These are phyloP conservation scores for Dysidea cf. avara DNA, from an alignment of 37 sponge, comb jelly and placozoan species.

Conservation along the genomic window DNA sequence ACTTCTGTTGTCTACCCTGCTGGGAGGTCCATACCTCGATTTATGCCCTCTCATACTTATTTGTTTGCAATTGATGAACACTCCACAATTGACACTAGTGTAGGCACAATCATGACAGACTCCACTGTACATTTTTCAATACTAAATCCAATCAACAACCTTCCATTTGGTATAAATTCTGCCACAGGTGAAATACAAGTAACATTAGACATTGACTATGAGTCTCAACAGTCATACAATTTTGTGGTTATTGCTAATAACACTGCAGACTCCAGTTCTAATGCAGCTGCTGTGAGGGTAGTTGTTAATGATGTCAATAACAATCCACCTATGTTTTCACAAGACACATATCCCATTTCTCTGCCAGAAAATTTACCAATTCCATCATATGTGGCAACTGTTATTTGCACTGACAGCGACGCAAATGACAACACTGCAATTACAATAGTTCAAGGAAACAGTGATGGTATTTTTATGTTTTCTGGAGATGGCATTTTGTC, in stretches of 20 bases:
- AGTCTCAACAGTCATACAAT: constrained; percentile 3
- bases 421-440: constrained; percentile 36
- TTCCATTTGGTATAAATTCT: constrained; percentile 52
- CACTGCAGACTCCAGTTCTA: constrained; percentile 32
- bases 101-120: too few species aligned
- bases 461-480: too few species aligned
- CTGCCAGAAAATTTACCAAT: constrained; percentile 33
- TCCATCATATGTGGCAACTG: not conserved
- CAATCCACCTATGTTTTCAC: constrained; percentile 36
- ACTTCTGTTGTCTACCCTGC: too few species aligned
- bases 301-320: constrained; percentile 57
- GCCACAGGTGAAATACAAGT: constrained; percentile 40
- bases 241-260: constrained; percentile 43
- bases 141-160: not conserved
- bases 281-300: constrained; percentile 37
- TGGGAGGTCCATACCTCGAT: too few species aligned
- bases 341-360: not conserved
- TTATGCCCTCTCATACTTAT: too few species aligned
- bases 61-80: too few species aligned
- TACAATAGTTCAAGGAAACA: not conserved
- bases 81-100: too few species aligned
- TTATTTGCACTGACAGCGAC: constrained; percentile 8
- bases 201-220: constrained; percentile 57
- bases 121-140: constrained; percentile 26
- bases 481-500: too few species aligned